Base-by-base conservation (phyloP, 2,888 invertebrate genomes). In the Spodoptera exigua region DNA sequence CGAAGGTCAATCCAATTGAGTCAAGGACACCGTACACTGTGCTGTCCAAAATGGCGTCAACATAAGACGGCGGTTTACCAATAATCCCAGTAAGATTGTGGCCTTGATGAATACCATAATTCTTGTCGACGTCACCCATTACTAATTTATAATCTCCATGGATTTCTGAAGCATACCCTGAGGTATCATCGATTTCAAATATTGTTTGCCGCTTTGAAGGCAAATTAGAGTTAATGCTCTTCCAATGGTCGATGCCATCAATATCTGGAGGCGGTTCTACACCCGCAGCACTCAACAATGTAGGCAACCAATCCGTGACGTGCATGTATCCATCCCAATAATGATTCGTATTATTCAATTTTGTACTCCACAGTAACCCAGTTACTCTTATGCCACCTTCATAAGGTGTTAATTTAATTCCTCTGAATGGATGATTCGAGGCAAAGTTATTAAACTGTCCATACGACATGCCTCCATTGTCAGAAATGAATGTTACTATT, bases 401-500 rank as follows among this genome's bases (percentile, higher is more conserved):
- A 92, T 96, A 98, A 0, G 97, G 93, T 0, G 97, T 95, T 83
- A 96, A 94, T 89, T 99, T 98, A 81, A 81, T 71, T 40, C 97
- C 97, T 85, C 96, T 94, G 11, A 97, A 85, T n/a, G 97, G 97
- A 94, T 95, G 97, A 89, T 97, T 97, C 14, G 97, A 97, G 10
- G 96, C 97, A 47, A 95, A 95, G 88, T 98, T 98, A 48, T 94
- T 84, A 80, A 96, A 95, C 47, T 95, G 79, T 0, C 97, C 98
- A 56, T 95, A 91, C 0, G 97, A 96, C 47, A 97, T 97, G 0
- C 96, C 97, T 0, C 98, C 98, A 84, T 99, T 99, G 85, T 99
- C 99, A 11, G 98, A 97, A 74, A 97, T 95, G 84, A 99, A 99
- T 0, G 98, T 88, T 52, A 99, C 95, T 44, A 99, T 95, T 0